These are phyloP conservation scores for human (Homo sapiens) DNA, from an alignment of 2,113 vertebrate species.

Conservation along the genomic window GRCh38 chr9:31619001-31619500, in stretches of 20 bases:
- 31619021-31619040: constrained; percentile 26
- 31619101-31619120: not conserved
- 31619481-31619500: not conserved
- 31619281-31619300: not conserved
- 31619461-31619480: not conserved
- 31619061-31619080: constrained; percentile 27
- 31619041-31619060: constrained; percentile 54
- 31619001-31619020: not conserved
- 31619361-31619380: not conserved
- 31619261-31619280: not conserved
- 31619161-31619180: not conserved
- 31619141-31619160: not conserved
- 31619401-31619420: not conserved
- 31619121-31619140: not conserved
- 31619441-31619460: not conserved
- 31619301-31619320: not conserved
- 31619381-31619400: not conserved
- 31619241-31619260: not conserved
- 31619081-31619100: not conserved
- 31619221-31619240: not conserved
- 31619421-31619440: not conserved
- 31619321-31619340: not conserved
- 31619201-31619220: not conserved
- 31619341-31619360: not conserved
- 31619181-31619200: not conserved